phyloP scores from a whole-genome alignment of 2,888 invertebrate species.

The Leucoptera coffeella region DNA sequence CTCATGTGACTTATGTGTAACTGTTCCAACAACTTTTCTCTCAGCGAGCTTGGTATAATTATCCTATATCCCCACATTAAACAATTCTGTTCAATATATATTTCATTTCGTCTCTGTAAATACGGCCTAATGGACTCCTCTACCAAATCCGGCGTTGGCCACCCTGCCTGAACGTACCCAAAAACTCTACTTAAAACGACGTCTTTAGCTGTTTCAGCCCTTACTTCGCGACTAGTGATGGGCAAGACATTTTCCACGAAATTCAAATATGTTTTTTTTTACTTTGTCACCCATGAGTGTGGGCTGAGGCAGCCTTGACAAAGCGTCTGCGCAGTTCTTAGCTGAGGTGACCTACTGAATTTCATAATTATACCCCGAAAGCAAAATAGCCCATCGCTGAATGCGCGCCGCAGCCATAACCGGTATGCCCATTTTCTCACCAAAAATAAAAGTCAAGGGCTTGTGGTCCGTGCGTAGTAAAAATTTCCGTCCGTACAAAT shows the following conservation, averaged over 20 bases:
- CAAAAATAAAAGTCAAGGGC: not conserved
- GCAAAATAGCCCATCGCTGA: conserved; percentile 4
- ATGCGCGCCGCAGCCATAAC: not conserved
- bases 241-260: not conserved
- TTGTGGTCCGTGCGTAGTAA: conserved; percentile 2
- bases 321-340: too few relatives aligned
- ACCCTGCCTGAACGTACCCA: not conserved
- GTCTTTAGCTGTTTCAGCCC: not conserved
- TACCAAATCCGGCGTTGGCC: too few relatives aligned
- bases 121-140: not conserved
- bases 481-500: conserved; percentile 4
- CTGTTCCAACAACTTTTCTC: conserved; percentile 5
- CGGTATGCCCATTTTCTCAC: not conserved
- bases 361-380: conserved; percentile 5
- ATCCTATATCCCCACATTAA: conserved; percentile 7
- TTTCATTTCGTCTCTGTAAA: conserved; percentile 4
- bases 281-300: not conserved
- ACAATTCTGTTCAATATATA: conserved; percentile 6
- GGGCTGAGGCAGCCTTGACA: conserved; percentile 1
- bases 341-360: too few relatives aligned
- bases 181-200: not conserved
- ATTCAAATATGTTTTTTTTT: not conserved
- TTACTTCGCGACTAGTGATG: not conserved
- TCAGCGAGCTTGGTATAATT: conserved; percentile 5
- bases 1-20: conserved; percentile 8